Percentiles rank a stretch among this genome's conserved stretches.
These are phyloP conservation scores for Ctenopoma multispine DNA, from an alignment of 2,797 vertebrate genomes.

Conservation along the genomic window DNA sequence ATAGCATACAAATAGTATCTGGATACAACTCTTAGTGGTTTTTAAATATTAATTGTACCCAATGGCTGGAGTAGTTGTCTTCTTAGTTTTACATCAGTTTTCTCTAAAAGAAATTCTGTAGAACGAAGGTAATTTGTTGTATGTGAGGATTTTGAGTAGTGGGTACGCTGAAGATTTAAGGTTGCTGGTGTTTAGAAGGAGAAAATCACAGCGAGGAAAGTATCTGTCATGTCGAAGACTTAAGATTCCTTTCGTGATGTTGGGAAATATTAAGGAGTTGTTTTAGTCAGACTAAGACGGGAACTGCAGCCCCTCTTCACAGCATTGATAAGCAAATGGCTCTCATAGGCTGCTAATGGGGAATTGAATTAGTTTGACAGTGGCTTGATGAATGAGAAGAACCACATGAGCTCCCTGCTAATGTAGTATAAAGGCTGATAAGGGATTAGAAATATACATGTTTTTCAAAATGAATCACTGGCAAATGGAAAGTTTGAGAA, in stretches of 20 bases:
- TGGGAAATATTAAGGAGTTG: background rate
- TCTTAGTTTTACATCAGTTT: background rate
- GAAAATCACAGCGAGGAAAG: background rate
- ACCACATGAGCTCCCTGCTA: constrained; percentile 46
- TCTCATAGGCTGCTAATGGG: constrained; percentile 49
- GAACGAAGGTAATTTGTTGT: background rate
- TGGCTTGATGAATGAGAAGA: constrained; percentile 50
- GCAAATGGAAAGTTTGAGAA: constrained; percentile 1
- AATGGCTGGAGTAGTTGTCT: constrained; percentile 6
- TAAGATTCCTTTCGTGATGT: background rate
- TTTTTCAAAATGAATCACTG: constrained; percentile 38
- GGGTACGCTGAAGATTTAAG: background rate
- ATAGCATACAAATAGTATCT: constrained; percentile 15
- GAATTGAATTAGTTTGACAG: constrained; percentile 60
- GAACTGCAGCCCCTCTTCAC: constrained; percentile 8
- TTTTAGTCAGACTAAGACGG: constrained; percentile 20
- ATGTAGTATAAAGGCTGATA: constrained; percentile 54
- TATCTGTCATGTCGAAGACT: background rate
- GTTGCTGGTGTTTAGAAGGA: background rate
- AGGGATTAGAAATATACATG: constrained; percentile 44
- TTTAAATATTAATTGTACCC: constrained; percentile 30
- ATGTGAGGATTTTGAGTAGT: background rate
- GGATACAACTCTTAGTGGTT: background rate
- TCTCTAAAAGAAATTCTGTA: background rate
- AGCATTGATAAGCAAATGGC: constrained; percentile 50